Evolutionary conservation across 1,140 invertebrate genomes (phyloP), one percentile per base, ranked within the genome.

Genomic region (Aphaenogaster floridana): DNA sequence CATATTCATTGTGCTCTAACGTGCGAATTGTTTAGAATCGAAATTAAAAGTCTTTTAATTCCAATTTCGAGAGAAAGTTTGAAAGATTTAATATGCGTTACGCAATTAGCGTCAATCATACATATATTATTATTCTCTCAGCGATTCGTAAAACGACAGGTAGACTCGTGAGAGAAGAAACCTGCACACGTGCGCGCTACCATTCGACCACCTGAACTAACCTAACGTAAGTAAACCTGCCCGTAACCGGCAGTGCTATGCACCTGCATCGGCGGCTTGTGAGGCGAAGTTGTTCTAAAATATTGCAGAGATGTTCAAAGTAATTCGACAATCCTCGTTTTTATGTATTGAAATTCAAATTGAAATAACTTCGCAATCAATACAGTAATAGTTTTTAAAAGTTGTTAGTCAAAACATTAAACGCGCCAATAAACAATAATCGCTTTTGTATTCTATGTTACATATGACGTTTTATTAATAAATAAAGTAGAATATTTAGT

Each of bases 191-290:
- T 61, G 72, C 57, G 54, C 48, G 42, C 39, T 42, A 13, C n/a
- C 54, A 80, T 52, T 71, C 48, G 61, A 54, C 52, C 79, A 72
- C 39, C 85, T 66, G 69, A 86, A 87, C 76, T 84, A 89, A 91
- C 72, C 78, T 76, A 57, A 79, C 74, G 52, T 45, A 79, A 84
- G 59, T 11, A 50, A 76, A 84, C 83, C 39, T 86, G 80, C 17
- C 34, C 42, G 42, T 48, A 80, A 81, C 42, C 28, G 54, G 50
- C 48, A 34, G 36, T 15, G 21, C 48, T 8, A 64, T 17, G 63
- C 89, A 90, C 81, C 86, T 90, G 89, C 59, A 13, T 85, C 11
- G 9, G 63, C 66, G 13, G 63, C 66, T 57, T 39, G 50, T 36
- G 48, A 39, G 8, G 36, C 11, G 15, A 45, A 64, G 13, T 57